Conservation (phyloP, 2,113 vertebrate species). For the Numenius arquata region DNA sequence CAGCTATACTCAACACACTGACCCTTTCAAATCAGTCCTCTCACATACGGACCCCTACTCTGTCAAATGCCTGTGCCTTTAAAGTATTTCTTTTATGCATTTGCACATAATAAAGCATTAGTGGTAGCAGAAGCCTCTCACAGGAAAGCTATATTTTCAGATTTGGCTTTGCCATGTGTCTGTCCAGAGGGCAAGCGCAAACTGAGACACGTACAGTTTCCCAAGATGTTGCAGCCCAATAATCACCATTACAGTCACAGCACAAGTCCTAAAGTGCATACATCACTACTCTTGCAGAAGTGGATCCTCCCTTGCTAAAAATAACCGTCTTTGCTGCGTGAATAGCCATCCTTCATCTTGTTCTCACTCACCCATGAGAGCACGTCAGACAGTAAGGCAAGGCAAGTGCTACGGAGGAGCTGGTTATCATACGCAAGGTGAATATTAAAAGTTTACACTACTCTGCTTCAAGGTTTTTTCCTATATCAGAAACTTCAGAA, state of each 20-base stretch:
- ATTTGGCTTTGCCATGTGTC: background rate
- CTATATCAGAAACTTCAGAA: background rate
- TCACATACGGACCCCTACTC: background rate
- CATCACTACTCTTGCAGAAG: background rate
- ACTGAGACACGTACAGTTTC: background rate
- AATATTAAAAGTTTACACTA: background rate
- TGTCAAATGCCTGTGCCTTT: background rate
- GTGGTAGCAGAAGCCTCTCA: background rate
- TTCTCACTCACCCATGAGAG: background rate
- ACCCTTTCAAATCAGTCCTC: background rate
- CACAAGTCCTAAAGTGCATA: background rate
- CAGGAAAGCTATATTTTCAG: background rate
- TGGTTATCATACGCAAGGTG: background rate
- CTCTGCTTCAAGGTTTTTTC: background rate
- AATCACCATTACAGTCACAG: background rate
- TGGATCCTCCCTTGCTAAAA: conserved; percentile 16
- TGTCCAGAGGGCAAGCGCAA: background rate
- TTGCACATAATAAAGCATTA: background rate
- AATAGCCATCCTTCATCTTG: background rate
- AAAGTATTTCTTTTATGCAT: background rate
- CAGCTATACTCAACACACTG: background rate
- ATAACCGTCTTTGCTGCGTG: background rate
- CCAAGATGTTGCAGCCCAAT: background rate
- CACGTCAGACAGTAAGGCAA: background rate
- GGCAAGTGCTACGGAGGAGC: background rate